Conservation (phyloP, 2,888 invertebrate species). For the Lasioglossum leucozonium region DNA sequence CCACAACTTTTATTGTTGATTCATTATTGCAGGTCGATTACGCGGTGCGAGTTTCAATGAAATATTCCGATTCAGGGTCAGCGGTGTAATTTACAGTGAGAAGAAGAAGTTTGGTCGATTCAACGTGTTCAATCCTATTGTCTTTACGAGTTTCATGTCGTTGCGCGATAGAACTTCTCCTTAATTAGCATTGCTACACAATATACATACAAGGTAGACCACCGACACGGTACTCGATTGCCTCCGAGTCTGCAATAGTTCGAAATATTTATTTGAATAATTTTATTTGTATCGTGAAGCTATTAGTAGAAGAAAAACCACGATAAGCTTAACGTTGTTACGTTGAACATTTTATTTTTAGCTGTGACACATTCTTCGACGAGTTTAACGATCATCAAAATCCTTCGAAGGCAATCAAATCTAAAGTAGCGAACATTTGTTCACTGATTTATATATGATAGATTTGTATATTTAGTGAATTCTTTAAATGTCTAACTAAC, state of each 20-base stretch:
- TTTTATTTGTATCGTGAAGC: not conserved
- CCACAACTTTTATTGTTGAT: not conserved
- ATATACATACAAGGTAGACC: not conserved
- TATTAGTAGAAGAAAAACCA: not conserved
- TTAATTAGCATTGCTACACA: conserved; percentile 35
- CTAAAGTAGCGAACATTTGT: not conserved
- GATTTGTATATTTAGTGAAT: not conserved
- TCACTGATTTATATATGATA: no score
- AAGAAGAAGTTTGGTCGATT: conserved; percentile 69
- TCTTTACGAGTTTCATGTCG: conserved; percentile 49
- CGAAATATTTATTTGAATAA: not conserved
- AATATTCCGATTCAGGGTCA: conserved; percentile 57
- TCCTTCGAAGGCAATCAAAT: not conserved
- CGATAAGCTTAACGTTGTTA: not conserved
- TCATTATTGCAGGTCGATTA: conserved; percentile 45
- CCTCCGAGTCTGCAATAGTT: not conserved
- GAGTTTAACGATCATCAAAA: not conserved
- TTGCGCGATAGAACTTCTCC: conserved; percentile 47
- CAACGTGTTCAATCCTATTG: conserved; percentile 61
- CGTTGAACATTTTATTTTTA: not conserved
- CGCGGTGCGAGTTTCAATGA: conserved; percentile 50
- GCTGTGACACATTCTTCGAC: not conserved
- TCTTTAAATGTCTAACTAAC: not conserved
- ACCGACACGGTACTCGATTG: not conserved
- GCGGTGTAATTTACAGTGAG: conserved; percentile 36